Evolutionary conservation across 2,888 invertebrate species (phyloP).

Genomic region (Drosophila prostipennis): DNA sequence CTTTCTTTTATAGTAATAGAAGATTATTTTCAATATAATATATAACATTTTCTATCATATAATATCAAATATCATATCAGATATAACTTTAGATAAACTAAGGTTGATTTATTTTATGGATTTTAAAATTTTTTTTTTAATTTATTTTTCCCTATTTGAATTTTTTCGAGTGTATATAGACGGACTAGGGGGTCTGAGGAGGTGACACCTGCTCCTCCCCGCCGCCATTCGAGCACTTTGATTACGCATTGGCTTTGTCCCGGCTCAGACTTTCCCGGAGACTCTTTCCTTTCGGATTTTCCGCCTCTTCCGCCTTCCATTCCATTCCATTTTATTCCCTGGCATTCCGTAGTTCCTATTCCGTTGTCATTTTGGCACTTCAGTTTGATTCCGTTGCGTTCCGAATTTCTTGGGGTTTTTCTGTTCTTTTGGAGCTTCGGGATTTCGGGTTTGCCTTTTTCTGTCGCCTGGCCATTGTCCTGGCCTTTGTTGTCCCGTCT

Average conservation of each 20-base stretch:
- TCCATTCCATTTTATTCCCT: conserved; percentile 31
- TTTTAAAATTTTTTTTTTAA: too few relatives aligned
- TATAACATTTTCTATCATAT: too few relatives aligned
- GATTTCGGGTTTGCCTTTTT: conserved; percentile 29
- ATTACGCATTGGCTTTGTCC: conserved; percentile 72
- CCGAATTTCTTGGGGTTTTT: conserved; percentile 22
- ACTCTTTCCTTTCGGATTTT: conserved; percentile 25
- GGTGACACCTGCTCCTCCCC: conserved; percentile 1
- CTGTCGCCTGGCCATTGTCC: conserved; percentile 37
- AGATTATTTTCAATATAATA: too few relatives aligned
- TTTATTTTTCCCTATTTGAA: too few relatives aligned
- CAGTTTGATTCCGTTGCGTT: conserved; percentile 64
- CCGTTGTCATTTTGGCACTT: conserved; percentile 72
- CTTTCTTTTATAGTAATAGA: too few relatives aligned
- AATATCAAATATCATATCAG: too few relatives aligned
- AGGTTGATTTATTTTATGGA: too few relatives aligned
- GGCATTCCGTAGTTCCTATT: conserved; percentile 45
- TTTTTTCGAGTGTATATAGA: conserved; percentile 5
- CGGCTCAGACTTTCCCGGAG: conserved; percentile 17
- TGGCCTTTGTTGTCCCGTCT: conserved; percentile 28
- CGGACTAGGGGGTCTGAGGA: not conserved
- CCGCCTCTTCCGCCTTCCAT: not conserved
- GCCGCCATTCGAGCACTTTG: conserved; percentile 57
- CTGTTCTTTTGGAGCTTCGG: not conserved
- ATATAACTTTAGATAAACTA: too few relatives aligned